Evolutionary conservation across 2,113 vertebrate species (phyloP), one percentile per base, ranked within the genome.

Genomic region (Rhinopomastus cyanomelas): DNA sequence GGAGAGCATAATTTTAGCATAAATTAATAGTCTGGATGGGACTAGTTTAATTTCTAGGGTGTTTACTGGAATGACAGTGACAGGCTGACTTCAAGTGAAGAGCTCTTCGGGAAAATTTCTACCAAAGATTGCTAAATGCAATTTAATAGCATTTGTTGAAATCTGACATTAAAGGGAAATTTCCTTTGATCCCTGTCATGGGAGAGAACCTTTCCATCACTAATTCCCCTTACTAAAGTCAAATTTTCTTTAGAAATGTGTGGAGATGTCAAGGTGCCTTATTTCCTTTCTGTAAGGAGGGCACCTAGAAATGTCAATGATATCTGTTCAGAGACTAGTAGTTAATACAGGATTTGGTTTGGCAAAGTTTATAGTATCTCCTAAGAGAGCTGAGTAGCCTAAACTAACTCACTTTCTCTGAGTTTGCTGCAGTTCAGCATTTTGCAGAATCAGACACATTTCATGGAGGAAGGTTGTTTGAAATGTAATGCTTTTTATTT

Each of bases 131-230:
- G 88, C 88, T 95, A 94, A 96, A 95, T 95, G 94, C 86, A 92
- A 87, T 96, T 95, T 93, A 96, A 95, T 93, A 93, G 94, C 92
- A 82, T 96, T 94, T 95, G 90, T 95, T 95, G 93, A 93, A 95
- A 92, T 92, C 92, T 95, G 93, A 96, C 94, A 94, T 95, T 95
- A 96, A 96, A 96, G 95, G 67, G 84, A 96, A 92, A 86, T 94
- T 96, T 91, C 88, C 78, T 93, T 94, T 96, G 95, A 96, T 96
- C 92, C 93, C 90, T 96, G 95, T 96, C 95, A 94, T 89, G 92
- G 90, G 93, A 95, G 86, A 94, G 88, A 94, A 95, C 95, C 93
- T 95, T 96, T 95, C 94, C 88, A 92, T 93, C 2, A 82, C 75
- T 95, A 93, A 96, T 96, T 94, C 93, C 88, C 81, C 44, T 82